Base-by-base conservation (phyloP, 1,140 invertebrate genomes). In the Cydia pomonella region DNA sequence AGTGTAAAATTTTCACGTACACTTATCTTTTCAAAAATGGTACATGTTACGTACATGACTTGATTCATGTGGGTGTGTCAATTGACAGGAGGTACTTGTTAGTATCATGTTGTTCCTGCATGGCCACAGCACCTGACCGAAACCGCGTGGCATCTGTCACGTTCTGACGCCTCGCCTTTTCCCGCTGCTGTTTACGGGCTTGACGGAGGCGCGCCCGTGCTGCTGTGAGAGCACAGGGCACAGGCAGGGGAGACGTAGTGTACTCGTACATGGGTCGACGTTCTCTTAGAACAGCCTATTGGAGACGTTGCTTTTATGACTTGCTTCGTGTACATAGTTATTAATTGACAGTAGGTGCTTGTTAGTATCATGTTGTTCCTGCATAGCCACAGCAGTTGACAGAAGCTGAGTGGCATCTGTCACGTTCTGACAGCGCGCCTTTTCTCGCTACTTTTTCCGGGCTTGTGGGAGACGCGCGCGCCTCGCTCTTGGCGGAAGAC, bases 201-300 rank as follows among this genome's bases (percentile, higher is more conserved):
- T 73, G 73, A 25, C 80, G 88, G 2, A 92, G 82, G 66, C 89
- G 83, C 0, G 82, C 80, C 5, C 86, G 75, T 0, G 91, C 87
- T 0, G 77, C 86, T 33, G 29, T 33, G 6, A 3, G 1, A 79
- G 78, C 77, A 88, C 89, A 0, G 83, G 2, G 6, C 29, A 33
- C 73, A 3, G 88, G 88, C 3, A n/a, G n/a, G n/a, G 2, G 6
- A 33, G 84, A 75, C 2, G 87, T 88, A 2, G 91, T 2, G 29
- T 33, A 33, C n/a, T n/a, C 89, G 64, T 91, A 92, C 27, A 92
- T 29, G 5, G 91, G 88, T 18, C 83, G 75, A 27, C 91, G 85
- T 75, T 90, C 89, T 23, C 91, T 84, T 12, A 92, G 81, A 3
- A 90, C 87, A 13, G 77, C 80, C 89, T 91, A n/a, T n/a, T n/a